Percentiles rank a stretch among this genome's conserved stretches.
These are phyloP conservation scores for Melanaphis sacchari DNA, from an alignment of 1,140 invertebrate species.

Conservation along the genomic window DNA sequence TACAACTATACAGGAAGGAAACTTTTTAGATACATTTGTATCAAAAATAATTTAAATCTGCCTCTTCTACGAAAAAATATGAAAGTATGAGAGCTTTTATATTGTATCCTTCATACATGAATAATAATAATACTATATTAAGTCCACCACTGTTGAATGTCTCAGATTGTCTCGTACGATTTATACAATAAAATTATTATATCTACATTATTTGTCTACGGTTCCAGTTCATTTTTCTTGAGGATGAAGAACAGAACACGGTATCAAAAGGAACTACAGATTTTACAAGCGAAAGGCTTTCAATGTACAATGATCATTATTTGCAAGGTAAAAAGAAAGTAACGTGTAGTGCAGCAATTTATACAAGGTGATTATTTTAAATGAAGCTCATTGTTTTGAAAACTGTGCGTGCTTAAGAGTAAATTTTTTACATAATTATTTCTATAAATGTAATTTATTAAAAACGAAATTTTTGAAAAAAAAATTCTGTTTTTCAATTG, in stretches of 20 bases:
- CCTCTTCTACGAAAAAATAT: too few relatives aligned
- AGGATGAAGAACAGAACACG: neutral
- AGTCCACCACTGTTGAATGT: too few relatives aligned
- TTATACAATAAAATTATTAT: neutral
- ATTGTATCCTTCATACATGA: too few relatives aligned
- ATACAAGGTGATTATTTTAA: neutral
- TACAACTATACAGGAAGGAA: too few relatives aligned
- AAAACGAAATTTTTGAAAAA: too few relatives aligned
- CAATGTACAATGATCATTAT: conserved; percentile 40
- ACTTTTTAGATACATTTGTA: too few relatives aligned
- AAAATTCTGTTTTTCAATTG: neutral
- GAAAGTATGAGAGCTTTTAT: too few relatives aligned
- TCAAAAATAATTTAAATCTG: too few relatives aligned
- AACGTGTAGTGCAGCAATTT: neutral
- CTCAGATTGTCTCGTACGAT: neutral
- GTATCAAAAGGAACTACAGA: neutral
- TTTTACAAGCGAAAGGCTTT: neutral
- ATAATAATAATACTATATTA: too few relatives aligned
- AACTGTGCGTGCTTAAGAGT: neutral
- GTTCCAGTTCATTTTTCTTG: conserved; percentile 41
- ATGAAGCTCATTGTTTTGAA: neutral
- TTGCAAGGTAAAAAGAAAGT: neutral
- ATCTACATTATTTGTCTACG: neutral
- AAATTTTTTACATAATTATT: neutral
- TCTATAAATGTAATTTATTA: too few relatives aligned